phyloP scores from a whole-genome alignment of 2,113 vertebrate genomes.

The Gallinago jamesoni region DNA sequence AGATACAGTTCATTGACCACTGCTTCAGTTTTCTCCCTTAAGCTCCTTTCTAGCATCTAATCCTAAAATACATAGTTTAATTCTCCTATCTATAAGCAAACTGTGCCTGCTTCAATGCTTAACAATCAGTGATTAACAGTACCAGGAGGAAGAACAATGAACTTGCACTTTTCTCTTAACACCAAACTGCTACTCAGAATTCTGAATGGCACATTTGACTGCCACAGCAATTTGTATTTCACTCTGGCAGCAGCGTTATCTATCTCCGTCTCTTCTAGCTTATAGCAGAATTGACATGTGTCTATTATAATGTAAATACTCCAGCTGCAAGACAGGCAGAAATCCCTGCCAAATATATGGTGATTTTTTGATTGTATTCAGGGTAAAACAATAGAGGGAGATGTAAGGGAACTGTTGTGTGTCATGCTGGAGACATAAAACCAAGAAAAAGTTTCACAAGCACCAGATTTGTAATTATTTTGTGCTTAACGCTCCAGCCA shows the following conservation, averaged over 20 bases:
- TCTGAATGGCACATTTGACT: not conserved
- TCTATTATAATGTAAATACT: not conserved
- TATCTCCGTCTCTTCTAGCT: not conserved
- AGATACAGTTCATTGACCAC: slow-evolving; percentile 8
- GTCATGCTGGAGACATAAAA: not conserved
- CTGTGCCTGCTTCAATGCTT: not conserved
- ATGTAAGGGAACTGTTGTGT: not conserved
- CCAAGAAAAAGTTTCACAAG: not conserved
- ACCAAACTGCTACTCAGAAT: not conserved
- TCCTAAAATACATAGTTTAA: slow-evolving; percentile 60
- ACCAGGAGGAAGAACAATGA: not conserved
- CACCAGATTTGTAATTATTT: not conserved
- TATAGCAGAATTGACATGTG: not conserved
- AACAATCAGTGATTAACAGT: slow-evolving; percentile 10
- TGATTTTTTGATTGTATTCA: not conserved
- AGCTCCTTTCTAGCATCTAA: slow-evolving; percentile 57
- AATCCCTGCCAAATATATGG: not conserved
- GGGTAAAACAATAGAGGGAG: not conserved
- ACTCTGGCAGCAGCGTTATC: not conserved
- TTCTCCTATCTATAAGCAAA: slow-evolving; percentile 53
- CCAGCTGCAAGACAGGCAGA: not conserved
- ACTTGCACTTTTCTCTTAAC: not conserved
- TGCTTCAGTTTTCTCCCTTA: slow-evolving; percentile 36
- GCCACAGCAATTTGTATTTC: not conserved
- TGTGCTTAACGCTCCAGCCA: not conserved